Conservation (phyloP, 2,888 invertebrate species). For the Gortyna flavago region DNA sequence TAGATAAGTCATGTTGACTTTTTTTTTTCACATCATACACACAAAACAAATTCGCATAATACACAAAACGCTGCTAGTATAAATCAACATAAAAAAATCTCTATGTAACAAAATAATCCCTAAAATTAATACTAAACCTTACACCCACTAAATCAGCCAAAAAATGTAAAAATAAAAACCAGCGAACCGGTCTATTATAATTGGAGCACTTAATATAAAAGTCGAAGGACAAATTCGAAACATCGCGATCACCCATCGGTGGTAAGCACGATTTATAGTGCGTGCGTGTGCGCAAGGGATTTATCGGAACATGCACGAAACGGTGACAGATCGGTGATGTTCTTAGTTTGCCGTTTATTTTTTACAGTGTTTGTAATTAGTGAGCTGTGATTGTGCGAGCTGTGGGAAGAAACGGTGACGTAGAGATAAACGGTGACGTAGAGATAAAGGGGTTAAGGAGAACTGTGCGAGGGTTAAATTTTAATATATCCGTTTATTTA, state of each 20-base stretch:
- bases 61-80: neutral
- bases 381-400: conserved; percentile 33
- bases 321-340: conserved; percentile 64
- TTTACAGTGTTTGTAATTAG: conserved; percentile 63
- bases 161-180: conserved; percentile 4
- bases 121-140: neutral
- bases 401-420: conserved; percentile 21
- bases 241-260: conserved; percentile 73
- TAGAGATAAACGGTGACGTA: too few relatives aligned
- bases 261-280: conserved; percentile 72
- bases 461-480: neutral
- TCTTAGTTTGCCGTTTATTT: conserved; percentile 49
- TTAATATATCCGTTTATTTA: neutral
- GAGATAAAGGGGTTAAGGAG: neutral
- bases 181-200: conserved; percentile 66
- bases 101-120: neutral
- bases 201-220: conserved; percentile 70
- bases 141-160: neutral
- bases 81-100: neutral
- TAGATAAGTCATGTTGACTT: neutral
- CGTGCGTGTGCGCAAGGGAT: conserved; percentile 69
- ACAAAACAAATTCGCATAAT: neutral
- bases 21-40: neutral
- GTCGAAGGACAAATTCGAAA: conserved; percentile 74
- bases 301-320: conserved; percentile 70